A percentile compares a stretch with the other conserved stretches of the same genome.
phyloP scores from a whole-genome alignment of 1,140 invertebrate genomes.

The Notospermus geniculatus region DNA sequence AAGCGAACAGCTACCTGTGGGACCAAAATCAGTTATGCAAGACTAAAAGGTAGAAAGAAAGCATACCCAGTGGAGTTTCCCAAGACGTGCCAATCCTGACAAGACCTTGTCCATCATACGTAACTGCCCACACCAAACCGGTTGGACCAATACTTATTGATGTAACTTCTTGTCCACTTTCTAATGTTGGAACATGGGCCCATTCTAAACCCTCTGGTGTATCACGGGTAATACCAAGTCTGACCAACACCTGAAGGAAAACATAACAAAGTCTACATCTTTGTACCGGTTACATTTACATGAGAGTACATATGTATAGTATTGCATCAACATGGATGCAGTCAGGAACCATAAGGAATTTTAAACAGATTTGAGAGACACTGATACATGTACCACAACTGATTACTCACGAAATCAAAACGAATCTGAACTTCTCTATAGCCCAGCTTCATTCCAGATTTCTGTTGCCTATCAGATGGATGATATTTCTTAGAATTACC shows the following conservation, averaged over 20 bases:
- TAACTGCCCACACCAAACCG: slow-evolving; percentile 79
- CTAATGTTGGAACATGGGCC: slow-evolving; percentile 68
- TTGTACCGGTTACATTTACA: too few species aligned
- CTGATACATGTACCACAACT: too few species aligned
- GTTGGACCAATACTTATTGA: slow-evolving; percentile 80
- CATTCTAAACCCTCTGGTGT: slow-evolving; percentile 83
- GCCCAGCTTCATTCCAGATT: too few species aligned
- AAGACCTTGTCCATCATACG: slow-evolving; percentile 76
- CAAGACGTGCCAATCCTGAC: slow-evolving; percentile 75
- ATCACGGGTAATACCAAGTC: slow-evolving; percentile 72
- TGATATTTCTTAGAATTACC: slow-evolving; percentile 25
- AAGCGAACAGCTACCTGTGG: too few species aligned
- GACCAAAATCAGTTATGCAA: too few species aligned
- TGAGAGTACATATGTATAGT: too few species aligned
- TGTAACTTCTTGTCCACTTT: slow-evolving; percentile 72
- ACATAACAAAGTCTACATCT: too few species aligned
- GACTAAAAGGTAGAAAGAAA: not conserved
- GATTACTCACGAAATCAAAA: too few species aligned
- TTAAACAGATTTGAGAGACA: too few species aligned
- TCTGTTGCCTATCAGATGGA: not conserved
- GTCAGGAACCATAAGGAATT: too few species aligned
- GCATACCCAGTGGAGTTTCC: slow-evolving; percentile 67
- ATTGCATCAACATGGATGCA: too few species aligned
- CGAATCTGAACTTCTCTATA: too few species aligned
- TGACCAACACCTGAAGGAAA: slow-evolving; percentile 71